Base-by-base conservation (phyloP, 2,888 invertebrate genomes). In the Nebria salina region DNA sequence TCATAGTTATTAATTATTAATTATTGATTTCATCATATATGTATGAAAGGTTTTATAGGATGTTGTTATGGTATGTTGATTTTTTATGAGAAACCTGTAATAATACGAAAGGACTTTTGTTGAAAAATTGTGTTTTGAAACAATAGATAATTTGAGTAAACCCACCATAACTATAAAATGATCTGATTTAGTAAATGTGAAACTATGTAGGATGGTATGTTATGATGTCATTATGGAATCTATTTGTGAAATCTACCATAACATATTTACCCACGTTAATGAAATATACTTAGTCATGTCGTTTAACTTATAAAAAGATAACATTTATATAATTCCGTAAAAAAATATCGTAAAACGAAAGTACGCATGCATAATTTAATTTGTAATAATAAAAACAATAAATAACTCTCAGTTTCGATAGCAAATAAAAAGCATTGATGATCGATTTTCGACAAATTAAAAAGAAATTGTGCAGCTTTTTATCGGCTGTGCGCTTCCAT, bases 221-320 rank as follows among this genome's bases (percentile, higher is more conserved):
- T 54, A 43, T 43, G 43, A 43, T 43, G 43, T 8, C 9, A 43
- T 9, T 43, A 54, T 54, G 8, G 54, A 54, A 13, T 13, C 54
- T 54, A 54, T 11, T 54, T 54, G 54, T 8, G 54, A 8, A 54
- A 54, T 8, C 8, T 54, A 2, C 13, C 8, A 54, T 54, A 54
- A 54, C 8, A 11, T 70, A 70, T 70, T 70, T 70, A 34, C 70
- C 70, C 70, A 70, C 70, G 70, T 70, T 15, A 70, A 70, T 25
- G 70, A 26, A 70, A 70, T 25, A 70, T 70, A 26, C 70, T 70
- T 70, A 70, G 70, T 70, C 70, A 70, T 34, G 34, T 7, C 25
- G 70, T 15, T 25, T n/a, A 26, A 34, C 70, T 15, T 11, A 34
- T 26, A 70, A 70, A 70, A 70, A 34, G 34, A 70, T 26, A 25